Evolutionary conservation across 2,113 vertebrate species (phyloP).

Genomic region (Trochalopteron elliotii): DNA sequence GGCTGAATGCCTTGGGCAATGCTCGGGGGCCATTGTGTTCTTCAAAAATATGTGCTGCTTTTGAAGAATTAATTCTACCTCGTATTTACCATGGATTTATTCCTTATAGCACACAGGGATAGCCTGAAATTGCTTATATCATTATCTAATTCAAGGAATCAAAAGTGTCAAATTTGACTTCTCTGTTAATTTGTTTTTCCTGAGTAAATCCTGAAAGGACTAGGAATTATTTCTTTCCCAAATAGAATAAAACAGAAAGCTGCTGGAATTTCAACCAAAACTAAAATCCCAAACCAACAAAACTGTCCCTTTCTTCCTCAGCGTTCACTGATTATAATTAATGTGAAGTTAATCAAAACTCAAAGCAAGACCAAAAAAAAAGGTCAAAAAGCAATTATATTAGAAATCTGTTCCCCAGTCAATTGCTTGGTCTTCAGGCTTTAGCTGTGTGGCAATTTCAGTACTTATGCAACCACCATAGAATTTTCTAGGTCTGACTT

Average conservation of each 20-base stretch:
- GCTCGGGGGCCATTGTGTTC: neutral
- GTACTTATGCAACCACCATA: constrained; percentile 15
- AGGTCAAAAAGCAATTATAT: neutral
- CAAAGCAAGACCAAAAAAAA: neutral
- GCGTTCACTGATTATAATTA: neutral
- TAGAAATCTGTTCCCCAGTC: neutral
- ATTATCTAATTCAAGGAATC: neutral
- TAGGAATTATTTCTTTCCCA: neutral
- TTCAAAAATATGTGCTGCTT: neutral
- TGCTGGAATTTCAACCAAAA: neutral
- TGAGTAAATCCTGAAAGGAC: neutral
- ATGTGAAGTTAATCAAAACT: neutral
- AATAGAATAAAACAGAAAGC: neutral
- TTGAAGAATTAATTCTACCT: neutral
- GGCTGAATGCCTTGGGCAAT: neutral
- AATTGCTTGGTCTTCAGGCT: neutral
- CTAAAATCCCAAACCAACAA: neutral
- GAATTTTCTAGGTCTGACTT: constrained; percentile 45
- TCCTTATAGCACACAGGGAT: neutral
- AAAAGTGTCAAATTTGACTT: neutral
- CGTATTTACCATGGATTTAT: neutral
- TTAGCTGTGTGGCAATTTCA: neutral
- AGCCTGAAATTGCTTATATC: neutral
- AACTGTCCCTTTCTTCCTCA: neutral
- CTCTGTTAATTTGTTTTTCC: neutral